Conservation (phyloP, 2,888 invertebrate species). For the Blera fallax region DNA sequence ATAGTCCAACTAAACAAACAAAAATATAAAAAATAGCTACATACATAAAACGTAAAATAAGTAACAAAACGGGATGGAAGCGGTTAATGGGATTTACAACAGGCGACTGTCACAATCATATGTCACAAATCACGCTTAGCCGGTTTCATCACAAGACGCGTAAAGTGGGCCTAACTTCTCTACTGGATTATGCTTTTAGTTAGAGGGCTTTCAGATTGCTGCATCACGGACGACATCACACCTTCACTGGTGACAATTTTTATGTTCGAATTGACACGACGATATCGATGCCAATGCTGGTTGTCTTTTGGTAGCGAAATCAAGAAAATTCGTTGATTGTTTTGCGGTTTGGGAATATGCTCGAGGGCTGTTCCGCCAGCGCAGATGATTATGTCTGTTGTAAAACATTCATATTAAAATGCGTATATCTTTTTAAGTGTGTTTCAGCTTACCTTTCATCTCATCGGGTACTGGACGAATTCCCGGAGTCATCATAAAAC, state of each 20-base stretch:
- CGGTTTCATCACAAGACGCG: no score
- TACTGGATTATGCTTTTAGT: constrained; percentile 21
- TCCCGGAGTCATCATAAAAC: constrained; percentile 75
- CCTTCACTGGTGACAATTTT: constrained; percentile 75
- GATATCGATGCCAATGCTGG: constrained; percentile 75
- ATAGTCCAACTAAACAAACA: not conserved
- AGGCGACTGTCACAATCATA: no score
- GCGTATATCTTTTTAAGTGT: not conserved
- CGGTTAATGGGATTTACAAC: no score
- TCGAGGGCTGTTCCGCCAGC: constrained; percentile 74
- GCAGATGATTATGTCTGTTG: constrained; percentile 75
- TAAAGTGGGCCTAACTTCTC: not conserved
- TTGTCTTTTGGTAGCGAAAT: constrained; percentile 74
- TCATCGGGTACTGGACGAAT: constrained; percentile 74
- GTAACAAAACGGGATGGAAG: no score
- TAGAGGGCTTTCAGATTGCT: constrained; percentile 72
- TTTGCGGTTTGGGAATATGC: constrained; percentile 41
- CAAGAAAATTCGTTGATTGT: constrained; percentile 71
- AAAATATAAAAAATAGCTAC: not conserved
- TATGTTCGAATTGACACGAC: constrained; percentile 72
- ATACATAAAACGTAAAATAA: not conserved
- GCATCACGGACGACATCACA: constrained; percentile 76
- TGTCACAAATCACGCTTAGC: no score
- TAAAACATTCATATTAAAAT: constrained; percentile 5
- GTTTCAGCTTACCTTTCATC: constrained; percentile 73